These are phyloP conservation scores for Pelmatolapia mariae DNA, from an alignment of 2,113 vertebrate genomes.

Conservation along the genomic window DNA sequence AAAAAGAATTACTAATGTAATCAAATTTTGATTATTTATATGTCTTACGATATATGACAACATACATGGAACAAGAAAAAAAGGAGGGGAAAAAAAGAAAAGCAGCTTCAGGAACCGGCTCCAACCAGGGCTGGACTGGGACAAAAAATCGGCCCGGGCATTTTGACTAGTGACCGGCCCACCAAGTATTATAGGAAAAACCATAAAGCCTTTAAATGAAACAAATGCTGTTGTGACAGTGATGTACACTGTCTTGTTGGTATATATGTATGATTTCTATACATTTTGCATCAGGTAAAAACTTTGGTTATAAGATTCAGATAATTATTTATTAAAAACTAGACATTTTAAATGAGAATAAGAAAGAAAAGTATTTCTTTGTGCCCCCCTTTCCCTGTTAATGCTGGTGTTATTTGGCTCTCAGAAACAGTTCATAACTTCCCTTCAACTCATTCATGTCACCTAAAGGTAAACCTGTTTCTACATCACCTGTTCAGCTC, in stretches of 20 bases:
- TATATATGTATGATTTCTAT: background rate
- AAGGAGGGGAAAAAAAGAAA: background rate
- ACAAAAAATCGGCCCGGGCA: fast-evolving
- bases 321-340: too few species aligned
- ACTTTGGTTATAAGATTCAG: background rate
- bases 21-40: background rate
- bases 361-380: too few species aligned
- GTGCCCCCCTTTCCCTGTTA: too few species aligned
- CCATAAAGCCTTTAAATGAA: background rate
- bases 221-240: background rate
- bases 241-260: background rate
- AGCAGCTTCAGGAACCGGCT: background rate
- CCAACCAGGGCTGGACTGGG: background rate
- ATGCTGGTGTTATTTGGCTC: too few species aligned
- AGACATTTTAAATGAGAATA: too few species aligned
- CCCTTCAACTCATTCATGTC: too few species aligned
- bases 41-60: fast-evolving
- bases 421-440: too few species aligned
- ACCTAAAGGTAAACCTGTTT: too few species aligned
- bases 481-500: too few species aligned
- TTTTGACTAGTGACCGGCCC: background rate
- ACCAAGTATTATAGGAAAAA: fast-evolving
- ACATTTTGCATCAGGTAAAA: background rate
- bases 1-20: background rate
- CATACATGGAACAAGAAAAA: background rate